Conservation (phyloP, 1,140 invertebrate species). For the Drosophila baimaii region DNA sequence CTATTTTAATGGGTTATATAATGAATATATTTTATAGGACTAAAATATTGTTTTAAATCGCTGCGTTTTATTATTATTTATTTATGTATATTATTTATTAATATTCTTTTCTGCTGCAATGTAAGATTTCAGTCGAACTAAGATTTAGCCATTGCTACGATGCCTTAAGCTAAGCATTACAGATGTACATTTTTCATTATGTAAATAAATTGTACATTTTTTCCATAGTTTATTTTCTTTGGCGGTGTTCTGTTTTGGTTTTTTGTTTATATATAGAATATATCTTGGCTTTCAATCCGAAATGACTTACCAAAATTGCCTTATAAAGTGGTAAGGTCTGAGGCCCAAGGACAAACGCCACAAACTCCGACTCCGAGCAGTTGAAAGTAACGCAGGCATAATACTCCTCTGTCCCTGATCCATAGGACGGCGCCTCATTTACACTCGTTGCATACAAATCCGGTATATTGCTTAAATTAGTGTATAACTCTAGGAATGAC, state of each 20-base stretch:
- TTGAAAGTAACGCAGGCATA: constrained; percentile 84
- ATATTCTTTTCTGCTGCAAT: too few relatives aligned
- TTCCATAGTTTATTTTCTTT: neutral
- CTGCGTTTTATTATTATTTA: too few relatives aligned
- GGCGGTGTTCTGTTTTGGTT: too few relatives aligned
- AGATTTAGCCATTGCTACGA: too few relatives aligned
- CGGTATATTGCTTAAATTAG: constrained; percentile 26
- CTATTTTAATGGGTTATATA: too few relatives aligned
- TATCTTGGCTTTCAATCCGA: neutral
- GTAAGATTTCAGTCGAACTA: too few relatives aligned
- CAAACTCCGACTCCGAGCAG: constrained; percentile 85
- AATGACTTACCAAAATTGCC: constrained; percentile 80
- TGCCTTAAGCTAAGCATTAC: too few relatives aligned
- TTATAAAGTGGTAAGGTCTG: constrained; percentile 85
- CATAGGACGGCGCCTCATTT: constrained; percentile 5
- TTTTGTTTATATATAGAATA: neutral
- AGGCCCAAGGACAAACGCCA: constrained; percentile 85
- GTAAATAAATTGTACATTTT: neutral
- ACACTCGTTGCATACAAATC: constrained; percentile 15
- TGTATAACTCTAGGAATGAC: neutral
- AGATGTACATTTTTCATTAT: neutral
- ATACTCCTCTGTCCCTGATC: constrained; percentile 39
- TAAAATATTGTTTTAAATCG: neutral
- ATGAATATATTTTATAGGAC: too few relatives aligned
- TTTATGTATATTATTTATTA: too few relatives aligned